phyloP scores from a whole-genome alignment of 1,140 invertebrate species.

The Sycophila sp. region DNA sequence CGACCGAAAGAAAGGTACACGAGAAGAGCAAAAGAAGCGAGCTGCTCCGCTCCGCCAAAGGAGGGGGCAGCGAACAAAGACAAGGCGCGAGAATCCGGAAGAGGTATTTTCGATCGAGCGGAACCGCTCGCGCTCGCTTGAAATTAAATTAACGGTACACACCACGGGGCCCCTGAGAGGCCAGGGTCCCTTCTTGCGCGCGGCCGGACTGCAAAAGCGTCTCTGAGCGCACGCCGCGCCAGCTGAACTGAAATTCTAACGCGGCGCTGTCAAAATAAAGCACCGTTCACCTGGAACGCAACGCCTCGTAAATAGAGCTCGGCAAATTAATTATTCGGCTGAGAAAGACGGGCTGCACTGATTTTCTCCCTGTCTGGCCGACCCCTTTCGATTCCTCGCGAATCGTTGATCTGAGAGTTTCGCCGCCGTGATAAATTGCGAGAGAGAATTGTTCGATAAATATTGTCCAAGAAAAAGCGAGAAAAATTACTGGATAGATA shows the following conservation, averaged over 20 bases:
- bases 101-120: constrained; percentile 21
- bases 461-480: too few species aligned
- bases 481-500: too few species aligned
- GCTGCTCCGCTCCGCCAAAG: too few species aligned
- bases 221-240: too few species aligned
- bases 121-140: constrained; percentile 19
- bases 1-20: too few species aligned
- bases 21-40: too few species aligned
- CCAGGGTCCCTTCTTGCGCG: too few species aligned
- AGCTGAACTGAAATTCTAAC: constrained; percentile 20
- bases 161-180: neutral
- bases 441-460: neutral
- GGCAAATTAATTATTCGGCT: constrained; percentile 26
- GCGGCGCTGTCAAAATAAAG: constrained; percentile 36
- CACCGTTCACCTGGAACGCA: constrained; percentile 4
- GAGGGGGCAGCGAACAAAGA: too few species aligned
- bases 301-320: constrained; percentile 22
- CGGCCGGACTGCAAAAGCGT: too few species aligned
- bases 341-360: neutral
- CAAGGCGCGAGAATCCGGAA: constrained; percentile 28
- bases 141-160: constrained; percentile 35
- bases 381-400: too few species aligned
- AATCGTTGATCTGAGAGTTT: neutral
- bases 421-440: neutral
- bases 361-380: neutral